Conservation (phyloP, 2,113 vertebrate genomes). For the Alosa alosa region DNA sequence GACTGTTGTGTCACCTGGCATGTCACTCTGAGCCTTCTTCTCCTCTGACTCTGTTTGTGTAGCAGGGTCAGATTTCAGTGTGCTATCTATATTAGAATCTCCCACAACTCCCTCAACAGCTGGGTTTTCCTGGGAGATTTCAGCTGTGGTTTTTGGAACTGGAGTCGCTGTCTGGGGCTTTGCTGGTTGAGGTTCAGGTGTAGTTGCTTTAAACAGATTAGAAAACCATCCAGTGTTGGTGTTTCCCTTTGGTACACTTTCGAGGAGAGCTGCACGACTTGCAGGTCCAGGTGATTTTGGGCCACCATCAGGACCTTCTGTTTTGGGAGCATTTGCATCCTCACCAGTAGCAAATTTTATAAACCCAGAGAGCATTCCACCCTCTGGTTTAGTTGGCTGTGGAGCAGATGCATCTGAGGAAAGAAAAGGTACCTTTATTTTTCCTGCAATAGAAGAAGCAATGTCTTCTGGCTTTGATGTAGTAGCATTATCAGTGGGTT, state of each 20-base stretch:
- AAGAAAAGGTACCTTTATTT: constrained; percentile 81
- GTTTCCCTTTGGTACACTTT: constrained; percentile 69
- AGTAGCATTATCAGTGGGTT: constrained; percentile 60
- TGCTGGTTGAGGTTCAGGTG: constrained; percentile 58
- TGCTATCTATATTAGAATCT: not conserved
- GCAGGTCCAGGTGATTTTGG: constrained; percentile 50
- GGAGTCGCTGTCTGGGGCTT: constrained; percentile 39
- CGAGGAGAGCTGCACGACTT: constrained; percentile 59
- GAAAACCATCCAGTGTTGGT: constrained; percentile 76
- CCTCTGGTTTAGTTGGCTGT: constrained; percentile 60
- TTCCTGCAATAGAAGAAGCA: constrained; percentile 66
- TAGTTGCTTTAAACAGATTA: constrained; percentile 69
- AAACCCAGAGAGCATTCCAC: constrained; percentile 67
- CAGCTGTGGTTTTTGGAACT: constrained; percentile 45
- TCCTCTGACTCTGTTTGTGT: not conserved
- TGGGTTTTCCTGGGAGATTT: constrained; percentile 48
- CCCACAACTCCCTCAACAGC: constrained; percentile 13
- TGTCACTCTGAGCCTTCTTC: not conserved
- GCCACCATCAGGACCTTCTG: constrained; percentile 38
- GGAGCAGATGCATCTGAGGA: constrained; percentile 56
- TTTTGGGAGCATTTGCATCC: constrained; percentile 45
- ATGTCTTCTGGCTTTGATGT: constrained; percentile 37
- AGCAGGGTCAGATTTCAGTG: not conserved
- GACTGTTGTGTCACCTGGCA: constrained; percentile 22
- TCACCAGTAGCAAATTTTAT: constrained; percentile 70